Percentiles rank a stretch among this genome's conserved stretches.
Evolutionary conservation across 2,113 vertebrate genomes (phyloP).

Genomic region (Athene cunicularia): DNA sequence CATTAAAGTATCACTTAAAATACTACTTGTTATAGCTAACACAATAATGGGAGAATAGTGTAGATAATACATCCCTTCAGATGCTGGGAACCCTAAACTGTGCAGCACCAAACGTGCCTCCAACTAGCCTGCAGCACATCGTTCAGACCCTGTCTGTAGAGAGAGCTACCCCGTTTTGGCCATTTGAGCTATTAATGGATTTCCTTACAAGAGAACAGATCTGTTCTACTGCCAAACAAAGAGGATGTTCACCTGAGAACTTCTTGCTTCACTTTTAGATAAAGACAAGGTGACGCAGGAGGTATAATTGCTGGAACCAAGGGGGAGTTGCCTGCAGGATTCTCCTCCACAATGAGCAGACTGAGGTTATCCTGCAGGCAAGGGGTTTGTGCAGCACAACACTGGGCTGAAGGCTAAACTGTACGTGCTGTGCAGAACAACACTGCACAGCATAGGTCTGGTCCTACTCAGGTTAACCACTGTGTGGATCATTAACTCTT

Average conservation of each 20-base stretch:
- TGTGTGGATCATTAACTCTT: background rate
- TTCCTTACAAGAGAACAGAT: background rate
- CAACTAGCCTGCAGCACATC: background rate
- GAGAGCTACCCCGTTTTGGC: background rate
- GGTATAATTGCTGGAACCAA: background rate
- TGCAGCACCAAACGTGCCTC: background rate
- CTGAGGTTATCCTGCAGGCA: background rate
- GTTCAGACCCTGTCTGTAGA: fast-evolving
- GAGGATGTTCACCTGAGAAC: background rate
- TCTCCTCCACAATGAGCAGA: background rate
- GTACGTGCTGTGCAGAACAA: background rate
- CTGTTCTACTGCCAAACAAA: background rate
- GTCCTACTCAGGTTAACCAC: background rate
- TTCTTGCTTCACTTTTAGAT: background rate
- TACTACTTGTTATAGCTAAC: background rate
- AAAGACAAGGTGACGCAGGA: background rate
- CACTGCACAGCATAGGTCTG: background rate
- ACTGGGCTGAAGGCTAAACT: background rate
- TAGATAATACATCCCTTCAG: background rate
- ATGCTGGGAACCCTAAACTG: background rate
- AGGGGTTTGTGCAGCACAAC: background rate
- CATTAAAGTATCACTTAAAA: background rate
- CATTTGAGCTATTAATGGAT: fast-evolving
- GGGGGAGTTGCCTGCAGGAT: background rate
- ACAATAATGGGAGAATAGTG: background rate